A percentile compares a stretch with the other conserved stretches of the same genome.
Conservation (phyloP, 2,888 invertebrate species). For the Aquatica leii region DNA sequence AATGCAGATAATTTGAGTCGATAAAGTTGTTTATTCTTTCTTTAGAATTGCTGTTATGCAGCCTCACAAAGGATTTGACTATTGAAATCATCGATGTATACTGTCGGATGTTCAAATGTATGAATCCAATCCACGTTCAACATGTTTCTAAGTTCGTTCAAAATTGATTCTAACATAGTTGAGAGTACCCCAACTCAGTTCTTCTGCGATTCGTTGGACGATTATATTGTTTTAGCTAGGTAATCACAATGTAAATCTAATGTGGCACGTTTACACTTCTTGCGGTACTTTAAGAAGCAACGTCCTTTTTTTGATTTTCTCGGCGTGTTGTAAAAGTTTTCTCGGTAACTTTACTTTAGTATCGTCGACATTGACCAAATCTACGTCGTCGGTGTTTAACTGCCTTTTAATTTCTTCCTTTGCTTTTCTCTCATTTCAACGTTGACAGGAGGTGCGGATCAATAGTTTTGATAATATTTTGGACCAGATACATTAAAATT, state of each 20-base stretch:
- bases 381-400: constrained; percentile 81
- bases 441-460: constrained; percentile 69
- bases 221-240: constrained; percentile 79
- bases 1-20: too few species aligned
- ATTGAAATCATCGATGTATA: too few species aligned
- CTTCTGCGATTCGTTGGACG: constrained; percentile 88
- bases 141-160: constrained; percentile 91
- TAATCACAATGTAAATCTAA: constrained; percentile 87
- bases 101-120: too few species aligned
- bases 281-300: constrained; percentile 81
- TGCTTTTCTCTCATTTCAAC: constrained; percentile 83
- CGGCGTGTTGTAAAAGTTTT: constrained; percentile 88
- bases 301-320: constrained; percentile 83
- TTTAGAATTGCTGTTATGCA: too few species aligned
- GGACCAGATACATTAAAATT: too few species aligned
- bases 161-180: constrained; percentile 87
- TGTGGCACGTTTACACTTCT: constrained; percentile 72
- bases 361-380: constrained; percentile 92
- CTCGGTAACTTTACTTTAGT: constrained; percentile 92
- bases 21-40: too few species aligned
- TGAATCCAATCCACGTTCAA: constrained; percentile 93
- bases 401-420: constrained; percentile 81
- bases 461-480: constrained; percentile 83
- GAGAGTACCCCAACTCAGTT: constrained; percentile 96
- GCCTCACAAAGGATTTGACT: too few species aligned